These are phyloP conservation scores for Psephotus haematonotus DNA, from an alignment of 2,113 vertebrate genomes.

Conservation along the genomic window DNA sequence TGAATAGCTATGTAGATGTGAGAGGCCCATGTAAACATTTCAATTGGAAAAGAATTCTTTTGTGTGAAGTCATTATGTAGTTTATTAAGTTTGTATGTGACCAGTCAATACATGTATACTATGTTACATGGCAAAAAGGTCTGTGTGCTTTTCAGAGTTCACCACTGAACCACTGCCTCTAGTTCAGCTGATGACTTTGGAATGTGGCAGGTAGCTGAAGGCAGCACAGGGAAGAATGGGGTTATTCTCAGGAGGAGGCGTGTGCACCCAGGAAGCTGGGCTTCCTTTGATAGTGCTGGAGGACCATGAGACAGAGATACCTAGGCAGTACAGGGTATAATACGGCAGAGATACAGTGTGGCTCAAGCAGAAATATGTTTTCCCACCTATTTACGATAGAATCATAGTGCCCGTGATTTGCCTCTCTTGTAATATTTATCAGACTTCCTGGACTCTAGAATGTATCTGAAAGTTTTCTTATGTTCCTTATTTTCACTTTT, in stretches of 20 bases:
- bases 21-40: neutral
- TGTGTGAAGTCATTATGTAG: neutral
- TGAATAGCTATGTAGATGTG: neutral
- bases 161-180: neutral
- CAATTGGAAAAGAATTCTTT: neutral
- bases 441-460: neutral
- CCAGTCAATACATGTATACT: fast-evolving
- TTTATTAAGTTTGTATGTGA: neutral
- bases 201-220: neutral
- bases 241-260: neutral
- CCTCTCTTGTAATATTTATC: neutral
- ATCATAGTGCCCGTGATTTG: neutral
- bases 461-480: neutral
- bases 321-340: neutral
- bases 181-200: neutral
- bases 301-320: neutral
- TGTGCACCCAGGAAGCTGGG: neutral
- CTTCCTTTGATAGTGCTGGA: neutral
- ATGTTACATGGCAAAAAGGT: neutral
- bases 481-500: neutral
- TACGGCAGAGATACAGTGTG: neutral
- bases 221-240: neutral
- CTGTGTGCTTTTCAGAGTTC: too few relatives aligned
- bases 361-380: neutral
- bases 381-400: neutral